Percentiles rank a stretch among this genome's conserved stretches.
Evolutionary conservation across 2,888 invertebrate genomes (phyloP).

Genomic region (Sinhomidia bicolor): DNA sequence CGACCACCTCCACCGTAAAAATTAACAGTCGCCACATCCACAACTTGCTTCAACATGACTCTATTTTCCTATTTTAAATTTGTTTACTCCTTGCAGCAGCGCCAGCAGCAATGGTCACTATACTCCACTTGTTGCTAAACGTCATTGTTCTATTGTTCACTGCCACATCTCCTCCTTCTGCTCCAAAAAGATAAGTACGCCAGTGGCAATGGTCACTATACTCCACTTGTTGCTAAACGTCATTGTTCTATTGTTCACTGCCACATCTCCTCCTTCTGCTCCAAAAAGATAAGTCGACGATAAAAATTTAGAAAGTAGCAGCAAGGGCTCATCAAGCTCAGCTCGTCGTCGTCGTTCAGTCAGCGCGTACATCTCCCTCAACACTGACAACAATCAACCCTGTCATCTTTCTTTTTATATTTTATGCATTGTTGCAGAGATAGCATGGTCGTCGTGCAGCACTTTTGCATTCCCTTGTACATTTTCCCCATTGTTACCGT

Average conservation of each 20-base stretch:
- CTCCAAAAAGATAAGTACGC: too few species aligned
- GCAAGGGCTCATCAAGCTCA: too few species aligned
- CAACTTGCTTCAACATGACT: background rate
- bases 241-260: too few species aligned
- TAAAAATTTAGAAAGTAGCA: background rate
- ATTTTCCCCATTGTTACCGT: conserved; percentile 12
- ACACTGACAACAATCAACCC: background rate
- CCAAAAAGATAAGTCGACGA: background rate
- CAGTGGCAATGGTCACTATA: background rate
- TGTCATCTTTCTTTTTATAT: conserved; percentile 23
- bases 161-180: too few species aligned
- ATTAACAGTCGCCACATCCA: background rate
- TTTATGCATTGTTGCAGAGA: background rate
- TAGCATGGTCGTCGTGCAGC: background rate
- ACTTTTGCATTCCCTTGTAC: background rate
- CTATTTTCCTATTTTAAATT: background rate
- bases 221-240: background rate
- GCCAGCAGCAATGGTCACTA: background rate
- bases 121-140: background rate
- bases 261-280: background rate
- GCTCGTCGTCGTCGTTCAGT: too few species aligned
- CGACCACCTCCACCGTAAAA: too few species aligned
- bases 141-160: background rate
- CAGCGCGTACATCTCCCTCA: background rate
- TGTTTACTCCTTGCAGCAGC: background rate